Percentiles rank a stretch among this genome's conserved stretches.
Evolutionary conservation across 2,888 invertebrate genomes (phyloP).

Genomic region (Tromatobia lineatoria): DNA sequence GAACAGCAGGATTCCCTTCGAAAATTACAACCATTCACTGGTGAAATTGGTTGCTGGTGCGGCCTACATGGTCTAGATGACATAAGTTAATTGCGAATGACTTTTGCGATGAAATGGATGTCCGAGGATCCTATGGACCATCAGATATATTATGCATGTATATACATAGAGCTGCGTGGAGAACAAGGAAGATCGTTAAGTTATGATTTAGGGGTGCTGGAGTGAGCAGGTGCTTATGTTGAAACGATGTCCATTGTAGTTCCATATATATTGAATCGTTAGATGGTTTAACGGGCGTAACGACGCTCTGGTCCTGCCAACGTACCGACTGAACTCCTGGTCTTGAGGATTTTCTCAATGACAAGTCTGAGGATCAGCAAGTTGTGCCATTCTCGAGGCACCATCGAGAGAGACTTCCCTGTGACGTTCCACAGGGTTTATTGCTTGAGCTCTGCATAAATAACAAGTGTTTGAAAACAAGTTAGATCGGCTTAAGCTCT

Average conservation of each 20-base stretch:
- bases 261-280: constrained; percentile 18
- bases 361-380: constrained; percentile 11
- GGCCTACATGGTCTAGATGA: background rate
- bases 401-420: constrained; percentile 70
- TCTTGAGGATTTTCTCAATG: constrained; percentile 5
- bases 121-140: background rate
- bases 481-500: no score
- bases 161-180: background rate
- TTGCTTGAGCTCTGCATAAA: background rate
- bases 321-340: constrained; percentile 15
- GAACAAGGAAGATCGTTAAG: constrained; percentile 35
- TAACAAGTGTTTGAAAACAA: background rate
- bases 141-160: background rate
- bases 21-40: constrained; percentile 17
- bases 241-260: background rate
- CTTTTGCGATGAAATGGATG: constrained; percentile 15
- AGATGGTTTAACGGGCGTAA: constrained; percentile 21
- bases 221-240: background rate
- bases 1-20: background rate
- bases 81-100: constrained; percentile 25
- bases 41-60: constrained; percentile 5
- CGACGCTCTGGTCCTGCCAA: constrained; percentile 10
- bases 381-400: constrained; percentile 36
- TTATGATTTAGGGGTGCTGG: constrained; percentile 26
- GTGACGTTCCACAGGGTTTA: constrained; percentile 39